Conservation (phyloP, 2,797 vertebrate species). For the Poeciliopsis infans region DNA sequence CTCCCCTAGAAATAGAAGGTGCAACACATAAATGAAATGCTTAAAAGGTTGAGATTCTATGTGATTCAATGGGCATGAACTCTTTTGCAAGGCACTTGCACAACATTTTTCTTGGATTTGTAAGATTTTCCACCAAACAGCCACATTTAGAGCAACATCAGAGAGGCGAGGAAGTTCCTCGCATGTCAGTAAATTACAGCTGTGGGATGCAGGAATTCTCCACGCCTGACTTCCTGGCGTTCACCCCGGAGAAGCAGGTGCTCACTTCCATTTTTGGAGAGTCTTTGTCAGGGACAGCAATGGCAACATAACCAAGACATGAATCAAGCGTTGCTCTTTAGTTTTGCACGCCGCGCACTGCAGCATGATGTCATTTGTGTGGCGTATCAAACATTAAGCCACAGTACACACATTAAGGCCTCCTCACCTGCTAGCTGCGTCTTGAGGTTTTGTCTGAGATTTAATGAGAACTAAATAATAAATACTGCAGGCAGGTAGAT, state of each 20-base stretch:
- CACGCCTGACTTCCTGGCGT: background rate
- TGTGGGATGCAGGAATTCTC: conserved; percentile 21
- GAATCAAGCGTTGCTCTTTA: conserved; percentile 1
- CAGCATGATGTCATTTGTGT: background rate
- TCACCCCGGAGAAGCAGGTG: conserved; percentile 3
- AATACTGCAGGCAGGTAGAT: background rate
- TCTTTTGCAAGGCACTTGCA: background rate
- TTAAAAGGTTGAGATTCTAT: background rate
- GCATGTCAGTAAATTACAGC: conserved; percentile 6
- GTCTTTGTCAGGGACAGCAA: background rate
- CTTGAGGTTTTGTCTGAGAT: background rate
- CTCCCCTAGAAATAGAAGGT: background rate
- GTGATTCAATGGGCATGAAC: background rate
- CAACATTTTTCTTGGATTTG: background rate
- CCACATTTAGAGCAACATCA: background rate
- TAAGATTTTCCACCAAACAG: background rate
- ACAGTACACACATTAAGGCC: background rate
- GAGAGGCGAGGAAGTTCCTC: background rate
- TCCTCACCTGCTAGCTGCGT: background rate
- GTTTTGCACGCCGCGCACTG: conserved; percentile 8
- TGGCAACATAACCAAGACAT: background rate
- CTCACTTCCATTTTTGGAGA: conserved; percentile 38
- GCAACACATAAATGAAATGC: background rate
- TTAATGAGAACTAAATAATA: background rate
- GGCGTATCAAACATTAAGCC: conserved; percentile 35